phyloP scores from a whole-genome alignment of 2,797 vertebrate species.

The Simalia tracyae region DNA sequence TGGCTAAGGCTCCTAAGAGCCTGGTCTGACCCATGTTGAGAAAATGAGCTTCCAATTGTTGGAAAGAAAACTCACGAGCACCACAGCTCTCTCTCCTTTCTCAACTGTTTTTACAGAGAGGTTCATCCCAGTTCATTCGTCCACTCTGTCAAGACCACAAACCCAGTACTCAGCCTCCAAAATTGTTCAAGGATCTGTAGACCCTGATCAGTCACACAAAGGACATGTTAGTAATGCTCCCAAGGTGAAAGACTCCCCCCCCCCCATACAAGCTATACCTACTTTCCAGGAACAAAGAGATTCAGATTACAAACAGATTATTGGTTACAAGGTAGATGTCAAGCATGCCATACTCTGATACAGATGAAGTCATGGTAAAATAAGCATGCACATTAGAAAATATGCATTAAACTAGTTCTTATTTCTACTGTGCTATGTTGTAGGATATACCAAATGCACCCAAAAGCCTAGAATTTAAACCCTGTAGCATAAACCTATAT shows the following conservation, averaged over 20 bases:
- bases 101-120: not conserved
- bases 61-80: not conserved
- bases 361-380: not conserved
- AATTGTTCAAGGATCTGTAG: not conserved
- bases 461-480: not conserved
- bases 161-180: not conserved
- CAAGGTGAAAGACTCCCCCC: not conserved
- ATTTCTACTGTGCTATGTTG: not conserved
- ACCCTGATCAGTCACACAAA: not conserved
- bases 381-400: not conserved
- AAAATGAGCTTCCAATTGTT: not conserved
- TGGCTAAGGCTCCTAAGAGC: not conserved
- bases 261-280: not conserved
- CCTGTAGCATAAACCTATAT: not conserved
- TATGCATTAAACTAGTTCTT: not conserved
- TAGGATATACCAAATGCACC: not conserved
- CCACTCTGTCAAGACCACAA: not conserved
- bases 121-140: not conserved
- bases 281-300: not conserved
- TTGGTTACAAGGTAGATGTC: not conserved
- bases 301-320: not conserved
- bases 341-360: not conserved
- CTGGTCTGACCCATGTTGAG: not conserved
- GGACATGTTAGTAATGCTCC: not conserved
- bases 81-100: not conserved